These are phyloP conservation scores for Marmota monax DNA, from an alignment of 2,113 vertebrate species.

Conservation along the genomic window DNA sequence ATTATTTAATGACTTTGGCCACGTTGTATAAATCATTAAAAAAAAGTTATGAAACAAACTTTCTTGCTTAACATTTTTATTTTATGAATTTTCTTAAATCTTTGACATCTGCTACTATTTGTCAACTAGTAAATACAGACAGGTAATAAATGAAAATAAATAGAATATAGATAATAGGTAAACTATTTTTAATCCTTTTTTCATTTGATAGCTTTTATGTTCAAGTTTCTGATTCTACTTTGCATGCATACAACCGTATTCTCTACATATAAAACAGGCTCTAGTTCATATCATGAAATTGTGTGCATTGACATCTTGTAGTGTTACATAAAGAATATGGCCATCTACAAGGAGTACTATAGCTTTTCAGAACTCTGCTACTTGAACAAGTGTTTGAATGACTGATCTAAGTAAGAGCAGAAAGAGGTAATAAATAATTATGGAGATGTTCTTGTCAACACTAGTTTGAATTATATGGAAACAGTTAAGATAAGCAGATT, in stretches of 20 bases:
- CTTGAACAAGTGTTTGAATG: slow-evolving; percentile 50
- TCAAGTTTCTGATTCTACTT: not conserved
- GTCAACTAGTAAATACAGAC: not conserved
- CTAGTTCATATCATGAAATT: not conserved
- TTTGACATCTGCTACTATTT: not conserved
- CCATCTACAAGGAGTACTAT: not conserved
- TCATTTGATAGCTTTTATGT: not conserved
- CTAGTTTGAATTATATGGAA: slow-evolving; percentile 62
- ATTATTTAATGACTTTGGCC: not conserved
- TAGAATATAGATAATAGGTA: not conserved
- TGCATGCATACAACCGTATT: not conserved
- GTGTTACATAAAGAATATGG: not conserved
- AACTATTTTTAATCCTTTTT: not conserved
- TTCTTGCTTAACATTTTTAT: not conserved
- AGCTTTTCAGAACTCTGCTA: slow-evolving; percentile 19
- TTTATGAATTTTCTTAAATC: not conserved
- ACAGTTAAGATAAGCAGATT: slow-evolving; percentile 64
- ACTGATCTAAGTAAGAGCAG: slow-evolving; percentile 51
- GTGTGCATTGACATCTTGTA: too few relatives aligned
- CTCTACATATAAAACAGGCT: not conserved
- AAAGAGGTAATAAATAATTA: slow-evolving; percentile 69
- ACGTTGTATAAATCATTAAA: not conserved
- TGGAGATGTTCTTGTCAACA: slow-evolving; percentile 69
- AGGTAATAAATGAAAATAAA: not conserved
- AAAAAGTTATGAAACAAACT: not conserved